Evolutionary conservation across 2,797 vertebrate species (phyloP).

Genomic region (Macroramphosus scolopax): DNA sequence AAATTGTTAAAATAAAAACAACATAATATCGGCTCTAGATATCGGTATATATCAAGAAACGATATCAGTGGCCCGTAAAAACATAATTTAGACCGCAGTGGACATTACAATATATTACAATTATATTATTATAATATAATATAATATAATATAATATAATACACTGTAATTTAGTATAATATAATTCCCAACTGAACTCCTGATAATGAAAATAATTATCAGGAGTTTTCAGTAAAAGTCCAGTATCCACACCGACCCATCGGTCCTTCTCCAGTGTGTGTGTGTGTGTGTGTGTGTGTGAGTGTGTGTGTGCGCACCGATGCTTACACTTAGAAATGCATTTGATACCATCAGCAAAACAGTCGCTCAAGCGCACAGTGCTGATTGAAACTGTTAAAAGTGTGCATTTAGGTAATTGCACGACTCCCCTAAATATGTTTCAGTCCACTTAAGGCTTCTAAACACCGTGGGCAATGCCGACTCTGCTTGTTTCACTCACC

Average conservation of each 20-base stretch:
- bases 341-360: conserved; percentile 75
- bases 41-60: too few species aligned
- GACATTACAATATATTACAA: not conserved
- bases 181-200: too few species aligned
- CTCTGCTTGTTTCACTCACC: conserved; percentile 66
- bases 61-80: too few species aligned
- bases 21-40: too few species aligned
- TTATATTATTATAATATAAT: too few species aligned
- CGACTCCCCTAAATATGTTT: conserved; percentile 70
- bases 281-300: conserved; percentile 20
- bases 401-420: conserved; percentile 78
- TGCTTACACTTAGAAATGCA: conserved; percentile 67
- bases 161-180: too few species aligned
- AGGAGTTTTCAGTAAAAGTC: conserved; percentile 10
- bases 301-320: conserved; percentile 17
- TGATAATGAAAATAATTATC: too few species aligned
- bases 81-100: not conserved
- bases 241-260: not conserved
- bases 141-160: too few species aligned
- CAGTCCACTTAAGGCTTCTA: conserved; percentile 67
- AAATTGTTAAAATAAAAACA: too few species aligned
- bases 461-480: conserved; percentile 60
- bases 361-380: conserved; percentile 45
- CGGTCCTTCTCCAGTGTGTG: not conserved
- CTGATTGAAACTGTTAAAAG: conserved; percentile 74